A percentile compares a stretch with the other conserved stretches of the same genome.
These are phyloP conservation scores for Agrochola lota DNA, from an alignment of 2,888 invertebrate genomes.

Conservation along the genomic window DNA sequence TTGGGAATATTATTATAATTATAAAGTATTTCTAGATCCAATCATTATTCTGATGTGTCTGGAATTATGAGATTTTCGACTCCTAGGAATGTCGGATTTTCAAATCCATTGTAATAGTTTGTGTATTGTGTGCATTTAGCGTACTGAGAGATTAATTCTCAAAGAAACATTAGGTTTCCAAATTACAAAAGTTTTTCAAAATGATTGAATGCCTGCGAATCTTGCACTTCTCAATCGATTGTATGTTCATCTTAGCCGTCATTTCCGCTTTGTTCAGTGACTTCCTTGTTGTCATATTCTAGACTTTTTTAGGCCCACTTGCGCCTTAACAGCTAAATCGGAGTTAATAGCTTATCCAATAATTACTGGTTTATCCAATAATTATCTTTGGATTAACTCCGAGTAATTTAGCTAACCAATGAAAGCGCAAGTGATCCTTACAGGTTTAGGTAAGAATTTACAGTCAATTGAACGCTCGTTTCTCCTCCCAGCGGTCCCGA, in stretches of 20 bases:
- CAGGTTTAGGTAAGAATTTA: background rate
- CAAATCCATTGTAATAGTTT: background rate
- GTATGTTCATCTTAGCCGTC: background rate
- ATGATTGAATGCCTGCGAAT: background rate
- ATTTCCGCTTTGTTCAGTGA: background rate
- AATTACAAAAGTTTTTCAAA: background rate
- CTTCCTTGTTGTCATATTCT: background rate
- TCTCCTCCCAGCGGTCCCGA: conserved; percentile 92
- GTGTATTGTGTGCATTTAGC: background rate
- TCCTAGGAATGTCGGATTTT: background rate
- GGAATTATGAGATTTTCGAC: background rate
- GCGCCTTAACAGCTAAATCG: no score
- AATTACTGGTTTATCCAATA: no score
- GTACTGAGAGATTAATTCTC: background rate
- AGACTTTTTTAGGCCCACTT: background rate
- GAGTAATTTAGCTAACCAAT: no score
- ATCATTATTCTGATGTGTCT: background rate
- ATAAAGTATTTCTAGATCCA: background rate
- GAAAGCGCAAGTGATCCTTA: no score
- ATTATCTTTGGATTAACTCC: no score
- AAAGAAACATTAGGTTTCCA: background rate
- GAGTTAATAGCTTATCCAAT: no score
- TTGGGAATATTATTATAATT: background rate
- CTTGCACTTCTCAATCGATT: background rate
- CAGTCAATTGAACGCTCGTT: background rate